Base-by-base conservation (phyloP, 2,797 vertebrate genomes). In the Propithecus deckenii region DNA sequence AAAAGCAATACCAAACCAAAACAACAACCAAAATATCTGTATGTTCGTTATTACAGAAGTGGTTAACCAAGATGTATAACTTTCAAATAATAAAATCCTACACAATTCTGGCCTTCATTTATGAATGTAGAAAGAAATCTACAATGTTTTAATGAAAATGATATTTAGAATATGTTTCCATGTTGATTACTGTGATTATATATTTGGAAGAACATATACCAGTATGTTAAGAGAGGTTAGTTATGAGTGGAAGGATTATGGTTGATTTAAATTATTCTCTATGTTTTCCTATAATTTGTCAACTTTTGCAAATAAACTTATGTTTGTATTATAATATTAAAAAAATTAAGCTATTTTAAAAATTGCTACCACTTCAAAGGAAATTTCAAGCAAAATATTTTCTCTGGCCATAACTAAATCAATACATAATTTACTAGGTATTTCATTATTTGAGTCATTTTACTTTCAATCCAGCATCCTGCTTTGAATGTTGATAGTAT, bases 401-500 rank as follows among this genome's bases (percentile, higher is more conserved):
- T 85, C 35, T 87, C 52, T 76, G 7, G 5, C 8, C 18, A 59
- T 69, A 88, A 69, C 8, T 85, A 92, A 96, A 63, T 87, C 25
- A 93, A 87, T 86, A 7, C n/a, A 79, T 88, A 55, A 59, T 95
- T 97, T 83, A 59, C 30, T 67, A 80, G 28, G 6, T 86, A 74
- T 50, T 72, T 92, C 41, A 94, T 80, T 86, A 75, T 74, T 75
- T 94, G n/a, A 43, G 13, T 88, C 35, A 87, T 92, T 93, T 92
- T 75, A 81, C 48, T 86, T 89, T 78, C 48, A 52, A 55, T 57
- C 95, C 35, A 78, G 18, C 15, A 86, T 69, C 83, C 9, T 61
- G 17, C 25, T 81, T 79, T 48, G 41, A 93, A 92, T 88, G 4
- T 52, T 10, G 50, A 22, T 7, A 52, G 22, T 74, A 78, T n/a